A percentile compares a stretch with the other conserved stretches of the same genome.
Evolutionary conservation across 53 echinoderm and acorn worm species (phyloP).

Genomic region (Echinometra lucunter): DNA sequence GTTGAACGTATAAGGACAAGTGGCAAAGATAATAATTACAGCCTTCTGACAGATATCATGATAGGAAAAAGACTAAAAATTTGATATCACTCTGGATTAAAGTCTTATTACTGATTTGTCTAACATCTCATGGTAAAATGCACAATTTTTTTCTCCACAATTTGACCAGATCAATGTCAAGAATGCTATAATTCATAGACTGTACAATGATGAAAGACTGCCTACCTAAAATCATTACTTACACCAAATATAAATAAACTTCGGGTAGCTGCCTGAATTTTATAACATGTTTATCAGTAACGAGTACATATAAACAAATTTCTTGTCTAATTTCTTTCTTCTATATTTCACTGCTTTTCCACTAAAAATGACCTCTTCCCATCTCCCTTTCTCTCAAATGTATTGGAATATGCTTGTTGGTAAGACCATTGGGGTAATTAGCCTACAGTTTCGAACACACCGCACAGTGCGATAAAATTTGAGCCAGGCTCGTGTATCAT

Average conservation of each 20-base stretch:
- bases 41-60: conserved; percentile 23
- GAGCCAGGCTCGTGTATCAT: conserved; percentile 14
- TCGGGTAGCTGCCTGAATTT: neutral
- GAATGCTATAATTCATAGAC: neutral
- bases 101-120: neutral
- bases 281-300: neutral
- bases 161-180: neutral
- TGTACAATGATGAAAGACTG: neutral
- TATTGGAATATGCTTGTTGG: neutral
- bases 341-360: neutral
- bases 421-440: conserved; percentile 34
- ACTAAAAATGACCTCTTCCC: neutral
- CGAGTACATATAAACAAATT: conserved; percentile 40
- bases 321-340: neutral
- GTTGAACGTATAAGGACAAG: neutral
- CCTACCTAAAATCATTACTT: neutral
- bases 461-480: conserved; percentile 24
- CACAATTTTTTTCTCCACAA: neutral
- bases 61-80: neutral
- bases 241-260: conserved; percentile 47
- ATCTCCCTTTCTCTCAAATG: neutral
- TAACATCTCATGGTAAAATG: neutral
- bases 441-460: conserved; percentile 32
- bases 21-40: neutral
- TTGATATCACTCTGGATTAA: conserved; percentile 6